Evolutionary conservation across 2,797 vertebrate genomes (phyloP).

Genomic region (Micromesistius poutassou): DNA sequence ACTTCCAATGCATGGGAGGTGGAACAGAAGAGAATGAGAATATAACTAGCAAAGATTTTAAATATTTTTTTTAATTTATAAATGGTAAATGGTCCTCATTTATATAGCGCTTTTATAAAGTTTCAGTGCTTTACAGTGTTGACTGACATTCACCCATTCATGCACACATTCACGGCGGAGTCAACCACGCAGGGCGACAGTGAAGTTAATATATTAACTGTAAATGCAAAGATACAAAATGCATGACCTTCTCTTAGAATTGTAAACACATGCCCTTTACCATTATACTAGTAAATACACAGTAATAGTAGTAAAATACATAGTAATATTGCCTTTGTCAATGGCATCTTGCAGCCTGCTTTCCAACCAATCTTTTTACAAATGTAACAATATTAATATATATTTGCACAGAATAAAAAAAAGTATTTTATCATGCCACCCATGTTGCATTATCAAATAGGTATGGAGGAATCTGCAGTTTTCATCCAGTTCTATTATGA

Average conservation of each 20-base stretch:
- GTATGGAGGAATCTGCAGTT: conserved; percentile 15
- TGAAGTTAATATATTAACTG: not conserved
- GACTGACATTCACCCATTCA: too few relatives aligned
- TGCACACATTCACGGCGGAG: too few relatives aligned
- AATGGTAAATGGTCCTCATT: too few relatives aligned
- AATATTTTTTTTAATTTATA: not conserved
- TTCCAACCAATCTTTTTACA: too few relatives aligned
- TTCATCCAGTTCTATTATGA: conserved; percentile 28
- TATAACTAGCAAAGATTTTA: not conserved
- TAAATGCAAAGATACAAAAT: not conserved
- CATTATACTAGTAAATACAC: not conserved
- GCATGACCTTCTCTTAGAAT: not conserved
- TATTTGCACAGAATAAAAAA: too few relatives aligned
- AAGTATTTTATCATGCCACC: not conserved
- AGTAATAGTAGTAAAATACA: too few relatives aligned
- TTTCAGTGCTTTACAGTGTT: too few relatives aligned
- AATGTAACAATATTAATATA: too few relatives aligned
- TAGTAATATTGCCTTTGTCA: not conserved
- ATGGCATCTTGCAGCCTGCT: not conserved
- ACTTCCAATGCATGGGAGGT: too few relatives aligned
- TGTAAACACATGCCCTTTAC: not conserved
- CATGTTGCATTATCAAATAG: not conserved
- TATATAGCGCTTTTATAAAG: too few relatives aligned
- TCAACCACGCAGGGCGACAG: too few relatives aligned
- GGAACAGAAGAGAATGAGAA: not conserved